phyloP scores from a whole-genome alignment of 2,113 vertebrate genomes.

The Protobothrops flavoviridis region DNA sequence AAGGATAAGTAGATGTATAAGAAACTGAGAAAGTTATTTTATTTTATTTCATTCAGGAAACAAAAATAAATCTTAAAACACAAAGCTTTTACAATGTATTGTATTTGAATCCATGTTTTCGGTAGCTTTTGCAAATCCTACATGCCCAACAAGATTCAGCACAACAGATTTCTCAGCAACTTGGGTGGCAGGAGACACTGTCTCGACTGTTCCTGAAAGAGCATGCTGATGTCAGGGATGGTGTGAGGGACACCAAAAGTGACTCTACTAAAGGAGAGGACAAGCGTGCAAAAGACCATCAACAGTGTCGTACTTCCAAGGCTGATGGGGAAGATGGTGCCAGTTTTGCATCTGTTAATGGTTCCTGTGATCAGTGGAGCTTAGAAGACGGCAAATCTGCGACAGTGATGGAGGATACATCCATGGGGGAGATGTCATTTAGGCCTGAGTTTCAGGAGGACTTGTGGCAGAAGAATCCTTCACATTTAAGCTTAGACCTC shows the following conservation, averaged over 20 bases:
- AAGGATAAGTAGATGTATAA: not conserved
- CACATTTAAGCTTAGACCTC: conserved; percentile 84
- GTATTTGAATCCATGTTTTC: conserved; percentile 16
- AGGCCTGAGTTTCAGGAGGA: conserved; percentile 68
- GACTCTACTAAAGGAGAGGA: conserved; percentile 70
- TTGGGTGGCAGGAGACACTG: conserved; percentile 96
- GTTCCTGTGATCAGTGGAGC: conserved; percentile 72
- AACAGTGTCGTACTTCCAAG: conserved; percentile 60
- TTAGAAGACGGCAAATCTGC: conserved; percentile 76
- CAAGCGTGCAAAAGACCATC: conserved; percentile 66
- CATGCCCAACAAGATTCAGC: conserved; percentile 88
- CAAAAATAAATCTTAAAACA: not conserved
- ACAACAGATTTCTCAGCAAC: conserved; percentile 85
- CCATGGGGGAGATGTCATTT: conserved; percentile 75
- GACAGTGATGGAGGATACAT: conserved; percentile 70
- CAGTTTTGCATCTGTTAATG: conserved; percentile 57
- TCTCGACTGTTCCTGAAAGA: conserved; percentile 82
- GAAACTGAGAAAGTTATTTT: not conserved
- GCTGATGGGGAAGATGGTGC: conserved; percentile 70
- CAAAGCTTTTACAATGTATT: not conserved
- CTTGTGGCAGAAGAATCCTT: conserved; percentile 79
- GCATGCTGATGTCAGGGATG: conserved; percentile 62
- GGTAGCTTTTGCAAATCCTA: conserved; percentile 87
- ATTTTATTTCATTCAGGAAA: not conserved
- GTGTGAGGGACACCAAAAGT: conserved; percentile 49